phyloP scores from a whole-genome alignment of 2,797 vertebrate genomes.

The Podarcis lilfordi region DNA sequence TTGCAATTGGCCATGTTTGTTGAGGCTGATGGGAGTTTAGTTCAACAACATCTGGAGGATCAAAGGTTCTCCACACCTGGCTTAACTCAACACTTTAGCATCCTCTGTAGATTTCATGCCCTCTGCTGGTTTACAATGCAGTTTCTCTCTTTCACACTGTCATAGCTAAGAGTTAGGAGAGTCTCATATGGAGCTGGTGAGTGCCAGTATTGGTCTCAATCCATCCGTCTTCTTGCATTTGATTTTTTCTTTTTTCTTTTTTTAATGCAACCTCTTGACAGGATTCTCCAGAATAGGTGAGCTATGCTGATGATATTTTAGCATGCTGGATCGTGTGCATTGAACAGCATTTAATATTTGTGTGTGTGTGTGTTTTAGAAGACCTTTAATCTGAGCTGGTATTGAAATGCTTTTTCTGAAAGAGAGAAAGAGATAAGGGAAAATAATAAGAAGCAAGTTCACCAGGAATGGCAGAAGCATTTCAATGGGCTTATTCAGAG shows the following conservation, averaged over 20 bases:
- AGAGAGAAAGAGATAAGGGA: constrained; percentile 66
- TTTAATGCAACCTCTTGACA: constrained; percentile 50
- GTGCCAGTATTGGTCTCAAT: neutral
- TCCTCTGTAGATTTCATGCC: too few species aligned
- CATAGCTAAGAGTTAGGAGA: neutral
- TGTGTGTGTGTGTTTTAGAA: constrained; percentile 67
- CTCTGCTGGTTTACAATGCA: too few species aligned
- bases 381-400: constrained; percentile 74
- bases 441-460: constrained; percentile 70
- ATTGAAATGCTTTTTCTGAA: constrained; percentile 72
- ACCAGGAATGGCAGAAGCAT: constrained; percentile 69
- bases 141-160: too few species aligned
- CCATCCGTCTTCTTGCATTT: neutral
- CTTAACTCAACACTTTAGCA: too few species aligned
- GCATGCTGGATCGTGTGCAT: constrained; percentile 64
- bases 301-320: constrained; percentile 55
- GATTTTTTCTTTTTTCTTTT: neutral
- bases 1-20: too few species aligned
- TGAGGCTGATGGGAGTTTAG: too few species aligned
- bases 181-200: neutral
- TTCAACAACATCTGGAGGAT: too few species aligned
- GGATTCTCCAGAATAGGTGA: constrained; percentile 58
- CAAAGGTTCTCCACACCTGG: too few species aligned
- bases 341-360: constrained; percentile 68
- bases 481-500: constrained; percentile 68